These are phyloP conservation scores for Orientallactaga sibirica DNA, from an alignment of 2,797 vertebrate genomes.

Conservation along the genomic window DNA sequence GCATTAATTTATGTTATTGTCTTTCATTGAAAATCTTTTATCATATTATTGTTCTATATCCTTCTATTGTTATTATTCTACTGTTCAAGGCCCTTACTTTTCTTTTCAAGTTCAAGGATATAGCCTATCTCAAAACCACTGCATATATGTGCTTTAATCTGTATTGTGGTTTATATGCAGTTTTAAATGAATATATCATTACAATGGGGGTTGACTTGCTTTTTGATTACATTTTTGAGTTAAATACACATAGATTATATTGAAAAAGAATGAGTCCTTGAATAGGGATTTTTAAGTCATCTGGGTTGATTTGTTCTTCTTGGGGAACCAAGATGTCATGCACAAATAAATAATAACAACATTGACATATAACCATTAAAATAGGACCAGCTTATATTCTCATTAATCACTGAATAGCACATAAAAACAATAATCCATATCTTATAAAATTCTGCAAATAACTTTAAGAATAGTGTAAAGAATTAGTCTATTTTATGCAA, in stretches of 20 bases:
- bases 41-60: not conserved
- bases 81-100: not conserved
- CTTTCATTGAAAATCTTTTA: not conserved
- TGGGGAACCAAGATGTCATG: not conserved
- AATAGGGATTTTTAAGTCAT: constrained; percentile 41
- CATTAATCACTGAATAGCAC: not conserved
- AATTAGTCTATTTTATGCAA: not conserved
- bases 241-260: not conserved
- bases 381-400: not conserved
- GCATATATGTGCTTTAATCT: not conserved
- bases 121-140: not conserved
- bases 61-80: not conserved
- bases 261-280: not conserved
- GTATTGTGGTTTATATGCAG: not conserved
- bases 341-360: not conserved
- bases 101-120: not conserved
- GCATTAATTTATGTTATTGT: not conserved
- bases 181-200: constrained; percentile 32
- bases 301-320: not conserved
- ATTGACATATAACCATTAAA: not conserved
- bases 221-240: constrained; percentile 20
- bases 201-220: not conserved
- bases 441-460: constrained; percentile 23
- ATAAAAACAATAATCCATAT: not conserved
- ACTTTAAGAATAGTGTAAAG: not conserved